These are phyloP conservation scores for Ophion costatus DNA, from an alignment of 2,888 invertebrate genomes.

Conservation along the genomic window DNA sequence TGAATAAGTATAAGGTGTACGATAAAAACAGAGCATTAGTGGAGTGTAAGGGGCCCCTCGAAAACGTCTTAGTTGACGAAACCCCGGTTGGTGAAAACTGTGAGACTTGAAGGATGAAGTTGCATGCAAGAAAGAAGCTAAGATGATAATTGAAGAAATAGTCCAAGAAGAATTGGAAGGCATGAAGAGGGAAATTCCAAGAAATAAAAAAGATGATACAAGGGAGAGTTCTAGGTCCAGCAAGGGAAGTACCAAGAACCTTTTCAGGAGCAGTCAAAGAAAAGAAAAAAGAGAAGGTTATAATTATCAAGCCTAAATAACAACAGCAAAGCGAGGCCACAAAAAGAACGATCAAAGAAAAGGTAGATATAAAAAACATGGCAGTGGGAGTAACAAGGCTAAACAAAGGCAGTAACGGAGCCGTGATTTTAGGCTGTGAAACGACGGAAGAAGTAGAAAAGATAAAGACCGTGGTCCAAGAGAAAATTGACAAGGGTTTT, in stretches of 20 bases:
- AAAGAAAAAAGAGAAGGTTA: conserved; percentile 15
- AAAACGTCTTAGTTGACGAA: conserved; percentile 13
- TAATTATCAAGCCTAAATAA: conserved; percentile 55
- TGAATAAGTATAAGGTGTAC: conserved; percentile 21
- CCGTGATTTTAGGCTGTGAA: too few relatives aligned
- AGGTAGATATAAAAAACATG: conserved; percentile 48
- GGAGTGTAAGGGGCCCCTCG: conserved; percentile 23
- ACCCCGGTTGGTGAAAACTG: conserved; percentile 38
- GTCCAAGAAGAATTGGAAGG: conserved; percentile 50
- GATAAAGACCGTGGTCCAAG: too few relatives aligned
- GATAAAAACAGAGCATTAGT: conserved; percentile 29
- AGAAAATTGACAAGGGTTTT: conserved; percentile 4
- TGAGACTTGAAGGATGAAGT: too few relatives aligned
- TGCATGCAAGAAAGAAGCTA: too few relatives aligned
- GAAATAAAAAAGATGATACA: conserved; percentile 37
- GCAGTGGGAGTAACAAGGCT: too few relatives aligned
- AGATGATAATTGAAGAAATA: too few relatives aligned
- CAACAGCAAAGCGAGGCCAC: conserved; percentile 58
- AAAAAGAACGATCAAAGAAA: conserved; percentile 51
- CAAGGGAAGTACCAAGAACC: too few relatives aligned
- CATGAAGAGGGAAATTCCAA: conserved; percentile 42
- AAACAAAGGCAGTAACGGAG: too few relatives aligned
- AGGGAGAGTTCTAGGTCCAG: not conserved
- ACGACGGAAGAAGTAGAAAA: too few relatives aligned
- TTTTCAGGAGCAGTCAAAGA: conserved; percentile 1